Evolutionary conservation across 2,113 vertebrate species (phyloP), one percentile per base, ranked within the genome.

Genomic region (Pelmatolapia mariae): DNA sequence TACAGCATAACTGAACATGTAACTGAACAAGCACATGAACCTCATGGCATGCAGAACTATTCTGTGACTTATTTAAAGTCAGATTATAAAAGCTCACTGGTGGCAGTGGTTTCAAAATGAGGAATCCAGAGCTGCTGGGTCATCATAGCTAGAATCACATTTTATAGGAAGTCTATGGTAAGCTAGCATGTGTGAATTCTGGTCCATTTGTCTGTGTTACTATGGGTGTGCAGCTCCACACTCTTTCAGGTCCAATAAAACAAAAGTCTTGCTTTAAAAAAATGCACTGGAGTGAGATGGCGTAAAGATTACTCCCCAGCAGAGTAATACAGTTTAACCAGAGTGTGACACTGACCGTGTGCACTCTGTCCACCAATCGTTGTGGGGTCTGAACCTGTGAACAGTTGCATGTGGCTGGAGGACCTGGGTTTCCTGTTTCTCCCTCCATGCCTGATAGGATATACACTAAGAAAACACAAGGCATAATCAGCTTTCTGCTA

Each of bases 361-460:
- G 84, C 11, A 94, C 86, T 40, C 47, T n/a, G 56, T 88, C 80
- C 80, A 10, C 0, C 50, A 10, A 2, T 3, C 2, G 38, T 19
- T 89, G 6, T 1, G 82, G 59, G 36, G 36, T 57, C 57, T 11
- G 87, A 85, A 29, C 59, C 11, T 12, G 31, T 36, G 93, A 84
- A 56, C 95, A 95, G 89, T 22, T 83, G 38, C 94, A 95, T 10
- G 6, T 6, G 4, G 45, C 84, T 2, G 87, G 7, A 18, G 88
- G 79, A 12, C 95, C 95, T 31, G 1, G 29, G 5, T 38, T 10
- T 47, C 95, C 95, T 4, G 8, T 0, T 9, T 92, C 92, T 29
- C 95, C 95, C 79, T 52, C 78, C 31, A 81, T 92, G 3, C 94
- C 95, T 38, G 89, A 79, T 0, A 94, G 85, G 50, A 95, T 5